Base-by-base conservation (phyloP, 2,797 vertebrate genomes). In the Mus caroli region DNA sequence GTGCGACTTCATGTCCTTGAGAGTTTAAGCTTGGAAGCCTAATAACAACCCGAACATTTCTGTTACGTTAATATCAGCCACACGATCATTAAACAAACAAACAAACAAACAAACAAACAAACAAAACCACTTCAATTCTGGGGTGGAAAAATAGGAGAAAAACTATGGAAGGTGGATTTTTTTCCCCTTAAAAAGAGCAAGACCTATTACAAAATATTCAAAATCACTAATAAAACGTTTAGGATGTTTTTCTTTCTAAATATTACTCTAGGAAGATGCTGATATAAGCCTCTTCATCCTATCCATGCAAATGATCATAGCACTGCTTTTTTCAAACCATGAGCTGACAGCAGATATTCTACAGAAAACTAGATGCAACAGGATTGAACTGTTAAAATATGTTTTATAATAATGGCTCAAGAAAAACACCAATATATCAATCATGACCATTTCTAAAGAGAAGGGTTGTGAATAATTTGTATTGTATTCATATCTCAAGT, bases 141-240 rank as follows among this genome's bases (percentile, higher is more conserved):
- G 40, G 2, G 43, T 46, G 43, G 43, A 77, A 50, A 77, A 19
- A 88, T 31, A 54, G 52, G n/a, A 69, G 64, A 78, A 79, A 86
- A 84, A 80, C 26, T 64, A 71, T 50, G n/a, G 40, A 31, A 89
- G 31, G 50, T 69, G 6, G 71, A 37, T 28, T 69, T 86, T 69
- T 86, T 84, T 64, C 73, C 60, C 13, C 13, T n/a, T 37, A 34
- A 67, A 64, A 31, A 69, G 34, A 12, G 34, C 71, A 82, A 54
- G 1, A 15, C 6, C 28, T 76, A 91, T n/a, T 76, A 46, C 31
- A 60, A 95, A 94, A 82, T 96, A 92, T 52, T 91, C 52, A 67
- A 85, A 88, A 37, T 56, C 87, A 96, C 92, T 88, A 80, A 94
- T 92, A 87, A 75, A 92, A 83, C 75, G 17, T n/a, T 82, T 89